Evolutionary conservation across 2,888 invertebrate species (phyloP), one percentile per base, ranked within the genome.

Genomic region (Megamerina dolium): DNA sequence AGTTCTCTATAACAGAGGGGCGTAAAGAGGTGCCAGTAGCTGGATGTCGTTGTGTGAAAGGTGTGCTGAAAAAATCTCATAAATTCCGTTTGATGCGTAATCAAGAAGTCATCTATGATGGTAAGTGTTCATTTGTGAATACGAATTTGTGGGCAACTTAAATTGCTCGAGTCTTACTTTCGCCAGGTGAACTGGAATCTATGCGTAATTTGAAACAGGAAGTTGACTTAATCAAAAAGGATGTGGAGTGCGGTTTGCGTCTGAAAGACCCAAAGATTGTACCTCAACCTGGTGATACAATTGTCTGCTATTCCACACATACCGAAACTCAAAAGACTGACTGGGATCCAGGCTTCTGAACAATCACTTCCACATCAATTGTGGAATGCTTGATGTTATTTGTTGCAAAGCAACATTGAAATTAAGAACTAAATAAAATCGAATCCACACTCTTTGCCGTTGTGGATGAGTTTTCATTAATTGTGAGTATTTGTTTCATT

Each of bases 191-290:
- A 52, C 61, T 93, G 41, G 74, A 77, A 19, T 91, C 93, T 0
- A 83, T 97, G 83, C 81, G 85, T 53, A 93, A 95, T 70, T 72
- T 91, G 35, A 96, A 95, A 66, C 80, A 82, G 38, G 94, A 95
- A 71, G 90, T 92, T 4, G 82, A 82, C 5, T 76, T 79, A 0
- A 81, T 96, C 29, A 88, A 87, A 64, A 82, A 80, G 35, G 88
- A 88, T 63, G 78, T 82, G 45, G 95, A 97, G 65, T 96, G 96
- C 69, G 96, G 96, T 0, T 64, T 97, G 20, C 81, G 83, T 48
- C 75, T 96, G 41, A 77, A 77, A 3, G 82, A 88, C 58, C 59
- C 72, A 1, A 63, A 70, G 2, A 55, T 90, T 20, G 63, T 74
- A 19, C 83, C 89, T 44, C 68, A 82, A 67, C 74, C 81, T 0